These are phyloP conservation scores for Anoplolepis gracilipes DNA, from an alignment of 1,140 invertebrate species.

Conservation along the genomic window DNA sequence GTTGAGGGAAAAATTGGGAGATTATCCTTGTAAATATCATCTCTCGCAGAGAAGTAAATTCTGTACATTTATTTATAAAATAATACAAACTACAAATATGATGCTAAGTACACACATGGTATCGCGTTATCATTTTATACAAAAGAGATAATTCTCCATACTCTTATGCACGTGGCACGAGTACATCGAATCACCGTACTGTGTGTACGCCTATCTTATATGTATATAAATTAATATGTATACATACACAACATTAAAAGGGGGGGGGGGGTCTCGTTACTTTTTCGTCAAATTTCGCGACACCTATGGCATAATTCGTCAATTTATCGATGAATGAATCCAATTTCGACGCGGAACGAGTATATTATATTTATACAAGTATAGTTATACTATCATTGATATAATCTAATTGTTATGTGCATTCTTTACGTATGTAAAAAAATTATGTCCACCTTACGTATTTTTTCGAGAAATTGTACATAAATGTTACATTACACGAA, in stretches of 20 bases:
- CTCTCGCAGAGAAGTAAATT: slow-evolving; percentile 63
- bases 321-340: slow-evolving; percentile 41
- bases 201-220: slow-evolving; percentile 68
- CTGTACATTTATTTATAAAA: slow-evolving; percentile 85
- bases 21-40: slow-evolving; percentile 45
- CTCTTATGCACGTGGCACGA: slow-evolving; percentile 1
- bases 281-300: slow-evolving; percentile 67
- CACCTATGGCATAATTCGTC: slow-evolving; percentile 76
- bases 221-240: slow-evolving; percentile 79
- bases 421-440: not conserved
- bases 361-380: not conserved
- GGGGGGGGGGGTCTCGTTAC: slow-evolving; percentile 21
- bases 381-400: not conserved
- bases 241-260: slow-evolving; percentile 61
- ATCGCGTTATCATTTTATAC: slow-evolving; percentile 62
- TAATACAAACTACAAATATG: slow-evolving; percentile 75
- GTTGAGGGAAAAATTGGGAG: not conserved
- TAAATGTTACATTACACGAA: not conserved
- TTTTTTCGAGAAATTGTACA: not conserved
- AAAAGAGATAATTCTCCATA: slow-evolving; percentile 50
- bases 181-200: slow-evolving; percentile 20
- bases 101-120: slow-evolving; percentile 52
- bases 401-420: not conserved
- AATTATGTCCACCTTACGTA: not conserved
- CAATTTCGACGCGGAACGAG: not conserved